These are phyloP conservation scores for Dicyrtomina minuta DNA, from an alignment of 2,888 invertebrate genomes.

Conservation along the genomic window DNA sequence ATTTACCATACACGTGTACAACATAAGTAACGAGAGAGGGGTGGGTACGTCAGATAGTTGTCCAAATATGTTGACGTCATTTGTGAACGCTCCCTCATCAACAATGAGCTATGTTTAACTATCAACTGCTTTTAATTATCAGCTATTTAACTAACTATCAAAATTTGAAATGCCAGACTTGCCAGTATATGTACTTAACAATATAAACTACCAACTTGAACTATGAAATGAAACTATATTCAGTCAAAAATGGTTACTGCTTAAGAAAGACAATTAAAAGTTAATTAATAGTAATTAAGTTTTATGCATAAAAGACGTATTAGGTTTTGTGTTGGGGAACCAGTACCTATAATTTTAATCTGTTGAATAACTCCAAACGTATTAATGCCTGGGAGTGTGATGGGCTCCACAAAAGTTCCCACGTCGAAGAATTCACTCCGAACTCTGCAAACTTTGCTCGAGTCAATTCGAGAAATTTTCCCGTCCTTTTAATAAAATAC, in stretches of 20 bases:
- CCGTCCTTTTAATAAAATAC: too few species aligned
- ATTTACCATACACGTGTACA: too few species aligned
- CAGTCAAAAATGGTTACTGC: neutral
- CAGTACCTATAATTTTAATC: too few species aligned
- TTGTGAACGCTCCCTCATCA: too few species aligned
- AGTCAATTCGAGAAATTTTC: conserved; percentile 20
- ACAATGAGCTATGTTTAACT: too few species aligned
- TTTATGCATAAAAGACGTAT: too few species aligned
- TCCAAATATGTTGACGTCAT: too few species aligned
- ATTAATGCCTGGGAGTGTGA: conserved; percentile 13
- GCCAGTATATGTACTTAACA: neutral
- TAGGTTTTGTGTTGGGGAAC: too few species aligned
- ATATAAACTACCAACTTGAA: neutral
- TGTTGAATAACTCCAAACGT: conserved; percentile 19
- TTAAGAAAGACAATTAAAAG: conserved; percentile 10
- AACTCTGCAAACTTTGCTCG: conserved; percentile 21
- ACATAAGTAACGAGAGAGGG: too few species aligned
- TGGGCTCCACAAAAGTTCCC: conserved; percentile 14
- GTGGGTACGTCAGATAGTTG: too few species aligned
- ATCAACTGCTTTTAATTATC: neutral
- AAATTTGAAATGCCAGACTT: neutral
- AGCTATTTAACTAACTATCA: neutral
- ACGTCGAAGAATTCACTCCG: conserved; percentile 18
- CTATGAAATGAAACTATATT: too few species aligned
- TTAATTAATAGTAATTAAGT: too few species aligned